Base-by-base conservation (phyloP, 2,888 invertebrate genomes). In the Orthonevra nobilis region DNA sequence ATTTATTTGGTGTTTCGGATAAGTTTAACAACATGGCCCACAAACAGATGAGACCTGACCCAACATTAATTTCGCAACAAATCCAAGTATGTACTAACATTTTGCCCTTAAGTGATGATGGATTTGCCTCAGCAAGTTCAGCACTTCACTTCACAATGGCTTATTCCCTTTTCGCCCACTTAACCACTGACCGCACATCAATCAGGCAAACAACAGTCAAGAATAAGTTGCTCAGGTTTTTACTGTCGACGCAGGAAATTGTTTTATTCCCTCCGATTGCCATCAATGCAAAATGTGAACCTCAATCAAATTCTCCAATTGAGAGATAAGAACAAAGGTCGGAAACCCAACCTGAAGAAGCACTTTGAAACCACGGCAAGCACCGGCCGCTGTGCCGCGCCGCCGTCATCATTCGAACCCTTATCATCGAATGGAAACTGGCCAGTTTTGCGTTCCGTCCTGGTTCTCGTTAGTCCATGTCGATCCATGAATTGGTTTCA, bases 251-350 rank as follows among this genome's bases (percentile, higher is more conserved):
- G 10, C 28, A 69, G 56, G 70, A 64, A 70, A 77, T 77, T 70
- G 64, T 63, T 77, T 64, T 44, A 77, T 64, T 64, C 30, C 52
- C 30, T 50, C 50, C 36, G 58, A 44, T 66, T 50, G 50, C 28
- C 58, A 64, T 63, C 56, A 72, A 60, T 38, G 10, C 42, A 12
- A 44, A 32, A 28, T 7, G 42, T 12, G 26, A 12, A 26, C 56
- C 58, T 72, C 52, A 52, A 77, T 77, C 77, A 64, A 77, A 66
- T 36, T 26, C 44, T 48, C 14, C 26, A 68, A 54, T 61, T 14
- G 30, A 56, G 48, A 72, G 34, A 56, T 40, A 36, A 20, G 50
- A 26, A 14, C 14, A 38, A 64, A 64, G 50, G 38, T 56, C 32
- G 54, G 20, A n/a, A n/a, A n/a, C n/a, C 15, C 50, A 70, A 69